Conservation (phyloP, 2,797 vertebrate genomes). For the Siniperca scherzeri region DNA sequence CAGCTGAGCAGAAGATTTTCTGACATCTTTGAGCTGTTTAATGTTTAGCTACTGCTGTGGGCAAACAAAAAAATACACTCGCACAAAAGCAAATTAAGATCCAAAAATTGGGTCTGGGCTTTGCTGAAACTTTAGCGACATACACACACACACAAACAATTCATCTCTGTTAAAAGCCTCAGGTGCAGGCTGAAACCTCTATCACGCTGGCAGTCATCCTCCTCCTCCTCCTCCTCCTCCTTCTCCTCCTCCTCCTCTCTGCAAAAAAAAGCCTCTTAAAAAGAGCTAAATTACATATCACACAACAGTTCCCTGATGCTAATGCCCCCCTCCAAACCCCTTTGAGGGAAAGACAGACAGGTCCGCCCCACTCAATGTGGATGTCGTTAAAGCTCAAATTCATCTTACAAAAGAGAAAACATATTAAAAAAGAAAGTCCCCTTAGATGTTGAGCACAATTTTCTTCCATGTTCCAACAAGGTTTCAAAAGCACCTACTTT, state of each 20-base stretch:
- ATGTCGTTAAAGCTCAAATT: constrained; percentile 43
- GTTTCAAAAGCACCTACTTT: constrained; percentile 59
- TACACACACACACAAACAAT: constrained; percentile 23
- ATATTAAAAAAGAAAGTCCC: constrained; percentile 47
- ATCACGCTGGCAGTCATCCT: constrained; percentile 56
- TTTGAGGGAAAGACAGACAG: constrained; percentile 36
- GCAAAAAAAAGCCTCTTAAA: constrained; percentile 55
- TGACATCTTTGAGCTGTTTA: constrained; percentile 35
- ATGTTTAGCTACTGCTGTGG: constrained; percentile 28
- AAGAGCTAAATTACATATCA: constrained; percentile 77
- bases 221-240: constrained; percentile 46
- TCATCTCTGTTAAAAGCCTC: constrained; percentile 57
- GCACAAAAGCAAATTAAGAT: constrained; percentile 27
- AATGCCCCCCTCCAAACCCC: constrained; percentile 63
- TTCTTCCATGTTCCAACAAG: constrained; percentile 50
- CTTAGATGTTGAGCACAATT: constrained; percentile 70
- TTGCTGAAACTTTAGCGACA: constrained; percentile 25
- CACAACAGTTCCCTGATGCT: constrained; percentile 64
- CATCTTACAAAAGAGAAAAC: constrained; percentile 42
- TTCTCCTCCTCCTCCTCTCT: constrained; percentile 40
- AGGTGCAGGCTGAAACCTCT: constrained; percentile 60
- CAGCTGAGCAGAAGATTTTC: constrained; percentile 36
- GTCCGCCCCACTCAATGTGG: constrained; percentile 28
- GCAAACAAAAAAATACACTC: constrained; percentile 12
- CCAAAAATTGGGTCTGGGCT: constrained; percentile 24